Conservation (phyloP, 2,888 invertebrate genomes). For the Nymphalis c-album region DNA sequence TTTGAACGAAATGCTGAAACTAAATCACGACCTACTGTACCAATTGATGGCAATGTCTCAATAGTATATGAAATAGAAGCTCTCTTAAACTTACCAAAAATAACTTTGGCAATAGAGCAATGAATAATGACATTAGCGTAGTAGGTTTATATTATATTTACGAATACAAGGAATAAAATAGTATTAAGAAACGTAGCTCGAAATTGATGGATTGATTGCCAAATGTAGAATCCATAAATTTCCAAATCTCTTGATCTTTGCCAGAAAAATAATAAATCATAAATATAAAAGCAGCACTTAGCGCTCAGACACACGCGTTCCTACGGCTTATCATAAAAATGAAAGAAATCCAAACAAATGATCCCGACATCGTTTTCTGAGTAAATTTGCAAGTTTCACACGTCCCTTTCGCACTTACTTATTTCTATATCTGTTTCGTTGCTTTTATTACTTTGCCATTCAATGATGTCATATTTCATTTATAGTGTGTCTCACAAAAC, state of each 20-base stretch:
- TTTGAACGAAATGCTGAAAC: too few species aligned
- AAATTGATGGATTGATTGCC: conserved; percentile 9
- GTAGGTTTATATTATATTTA: neutral
- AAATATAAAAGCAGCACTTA: conserved; percentile 48
- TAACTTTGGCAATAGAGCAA: neutral
- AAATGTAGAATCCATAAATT: conserved; percentile 30
- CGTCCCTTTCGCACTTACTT: conserved; percentile 18
- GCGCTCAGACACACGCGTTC: conserved; percentile 43
- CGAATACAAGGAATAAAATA: conserved; percentile 7
- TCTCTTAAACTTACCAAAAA: neutral
- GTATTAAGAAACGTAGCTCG: neutral
- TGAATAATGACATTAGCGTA: neutral
- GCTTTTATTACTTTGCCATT: conserved; percentile 23
- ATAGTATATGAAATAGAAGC: neutral
- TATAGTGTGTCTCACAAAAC: conserved; percentile 24
- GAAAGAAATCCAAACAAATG: conserved; percentile 40
- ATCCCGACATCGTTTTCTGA: conserved; percentile 32
- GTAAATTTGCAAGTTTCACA: conserved; percentile 27
- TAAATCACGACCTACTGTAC: too few species aligned
- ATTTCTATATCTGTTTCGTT: conserved; percentile 20
- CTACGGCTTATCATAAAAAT: conserved; percentile 50
- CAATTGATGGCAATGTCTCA: too few species aligned
- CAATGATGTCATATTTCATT: conserved; percentile 32
- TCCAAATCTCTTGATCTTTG: conserved; percentile 33
- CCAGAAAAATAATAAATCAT: conserved; percentile 45